Evolutionary conservation across 2,888 invertebrate genomes (phyloP), one percentile per base, ranked within the genome.

Genomic region (Cryptocheilus praepositus): DNA sequence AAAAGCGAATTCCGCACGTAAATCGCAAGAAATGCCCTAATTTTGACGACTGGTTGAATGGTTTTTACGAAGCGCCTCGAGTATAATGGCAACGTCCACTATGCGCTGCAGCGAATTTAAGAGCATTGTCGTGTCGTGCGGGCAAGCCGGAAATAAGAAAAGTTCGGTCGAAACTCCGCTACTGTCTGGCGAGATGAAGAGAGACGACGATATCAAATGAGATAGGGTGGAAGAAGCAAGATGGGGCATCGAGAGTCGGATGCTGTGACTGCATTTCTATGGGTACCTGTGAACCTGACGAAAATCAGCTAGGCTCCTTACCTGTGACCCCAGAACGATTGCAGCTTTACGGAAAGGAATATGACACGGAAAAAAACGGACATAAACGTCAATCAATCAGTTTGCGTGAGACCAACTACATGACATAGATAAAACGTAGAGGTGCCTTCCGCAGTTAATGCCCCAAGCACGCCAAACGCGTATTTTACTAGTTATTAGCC

Each of bases 91-190:
- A 46, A 54, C 65, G 75, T 74, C 67, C 61, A 56, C 49, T 49
- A 61, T 61, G 55, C 60, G 36, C 53, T 72, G 71, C 71, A 64
- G 80, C 77, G 83, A 84, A 86, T 86, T 87, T 87, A 86, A 86
- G 85, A 86, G 87, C 85, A 87, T 86, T 85, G 84, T 85, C 85
- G 83, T 86, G 85, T 86, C 75, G 79, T 64, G 69, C 55, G 71
- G 53, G 64, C 76, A 65, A 70, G 73, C 76, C 69, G 79, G 80
- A 85, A 86, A 86, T 85, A 86, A 85, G 84, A 85, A 86, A 86
- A 86, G 81, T 83, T 75, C 69, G 74, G 77, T 81, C 76, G 79
- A 81, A 81, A 76, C 74, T 76, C 70, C 59, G 67, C 71, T 25
- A 61, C 62, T 36, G 16, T 21, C 46, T 22, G 36, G 25, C 18